These are phyloP conservation scores for Chauna torquata DNA, from an alignment of 2,113 vertebrate genomes.

Conservation along the genomic window DNA sequence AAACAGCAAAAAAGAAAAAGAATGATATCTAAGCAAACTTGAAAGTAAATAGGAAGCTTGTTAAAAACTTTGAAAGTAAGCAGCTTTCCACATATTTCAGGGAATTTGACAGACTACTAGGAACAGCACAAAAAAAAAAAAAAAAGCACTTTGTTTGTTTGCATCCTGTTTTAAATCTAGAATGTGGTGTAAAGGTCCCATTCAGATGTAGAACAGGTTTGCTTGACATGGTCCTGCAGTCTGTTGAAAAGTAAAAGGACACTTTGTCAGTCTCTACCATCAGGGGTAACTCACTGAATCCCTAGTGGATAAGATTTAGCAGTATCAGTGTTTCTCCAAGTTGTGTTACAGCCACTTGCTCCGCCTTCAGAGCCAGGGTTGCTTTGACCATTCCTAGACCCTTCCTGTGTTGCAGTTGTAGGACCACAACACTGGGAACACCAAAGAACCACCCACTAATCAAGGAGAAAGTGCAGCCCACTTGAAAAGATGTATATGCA, in stretches of 20 bases:
- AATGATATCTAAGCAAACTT: not conserved
- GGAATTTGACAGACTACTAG: not conserved
- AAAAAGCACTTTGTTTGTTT: too few species aligned
- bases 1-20: not conserved
- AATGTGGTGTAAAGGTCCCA: not conserved
- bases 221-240: not conserved
- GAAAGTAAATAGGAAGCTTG: not conserved
- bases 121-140: not conserved
- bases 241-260: not conserved
- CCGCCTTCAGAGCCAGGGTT: not conserved
- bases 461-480: not conserved
- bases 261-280: not conserved
- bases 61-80: not conserved
- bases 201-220: not conserved
- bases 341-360: not conserved
- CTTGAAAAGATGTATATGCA: not conserved
- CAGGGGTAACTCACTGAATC: too few species aligned
- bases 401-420: not conserved
- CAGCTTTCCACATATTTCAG: not conserved
- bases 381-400: not conserved
- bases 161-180: not conserved
- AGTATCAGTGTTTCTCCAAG: not conserved
- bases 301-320: not conserved
- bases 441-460: rapidly evolving
- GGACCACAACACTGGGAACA: not conserved